Evolutionary conservation across 1,140 invertebrate species (phyloP), one percentile per base, ranked within the genome.

Genomic region (Meloidogyne hapla): DNA sequence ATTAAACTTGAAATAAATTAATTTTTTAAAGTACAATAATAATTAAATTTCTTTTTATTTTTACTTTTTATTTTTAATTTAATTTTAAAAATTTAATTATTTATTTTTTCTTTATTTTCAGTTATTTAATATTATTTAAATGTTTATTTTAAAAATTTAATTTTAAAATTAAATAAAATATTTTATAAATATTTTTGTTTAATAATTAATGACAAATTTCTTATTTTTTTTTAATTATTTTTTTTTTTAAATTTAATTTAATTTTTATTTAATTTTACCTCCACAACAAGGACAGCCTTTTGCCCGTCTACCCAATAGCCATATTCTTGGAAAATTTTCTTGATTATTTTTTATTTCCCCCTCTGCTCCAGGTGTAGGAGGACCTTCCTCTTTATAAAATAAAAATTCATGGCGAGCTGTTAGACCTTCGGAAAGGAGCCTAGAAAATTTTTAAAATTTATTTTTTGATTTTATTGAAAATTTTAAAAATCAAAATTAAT

Each of bases 371-470:
- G 23, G 15, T 42, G 40, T 45, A 15, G 42, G 15, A 40, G 18
- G n/a, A 23, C 28, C 76, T 40, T 77, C 71, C 25, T 77, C 67
- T 62, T 67, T 65, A 45, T 76, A 77, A 45, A 77, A 56, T 21
- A 76, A 8, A 78, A 77, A 77, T 38, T 77, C 69, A 48, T 77
- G 76, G 9, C 71, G 65, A 25, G 67, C 76, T 48, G 63, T 76
- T 48, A 77, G 25, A 9, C 76, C 76, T 10, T 63, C 28, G 5
- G 56, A 75, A 48, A 77, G 42, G 42, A 77, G 48, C 76, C 76
- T 77, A 25, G 21, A 77, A 56, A 40, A 42, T 21, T 21, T 12
- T 38, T 71, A 23, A 12, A 12, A 25, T 26, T 28, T 38, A 8
- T 69, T 25, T 69, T 40, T n/a, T 26, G 15, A 66, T 21, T 66